Percentiles rank a stretch among this genome's conserved stretches.
Conservation (phyloP, 2,888 invertebrate genomes). For the Oxyscelio sp. region DNA sequence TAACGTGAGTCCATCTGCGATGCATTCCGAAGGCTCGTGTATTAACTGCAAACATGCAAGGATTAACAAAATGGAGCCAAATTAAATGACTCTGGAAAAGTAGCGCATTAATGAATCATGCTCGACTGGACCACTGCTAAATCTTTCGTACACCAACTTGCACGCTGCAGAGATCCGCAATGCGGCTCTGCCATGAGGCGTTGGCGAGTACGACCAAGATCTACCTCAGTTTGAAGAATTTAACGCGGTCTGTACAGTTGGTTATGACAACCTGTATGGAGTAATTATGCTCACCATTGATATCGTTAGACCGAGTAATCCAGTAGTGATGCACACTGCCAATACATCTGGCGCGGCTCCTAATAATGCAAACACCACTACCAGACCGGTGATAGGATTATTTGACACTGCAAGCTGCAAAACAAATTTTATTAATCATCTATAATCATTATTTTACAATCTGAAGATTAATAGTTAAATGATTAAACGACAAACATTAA, state of each 20-base stretch:
- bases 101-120: too few relatives aligned
- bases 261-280: background rate
- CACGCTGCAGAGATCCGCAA: constrained; percentile 72
- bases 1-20: too few relatives aligned
- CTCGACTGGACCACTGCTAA: too few relatives aligned
- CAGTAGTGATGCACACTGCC: constrained; percentile 81
- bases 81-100: too few relatives aligned
- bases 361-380: constrained; percentile 86
- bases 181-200: constrained; percentile 63
- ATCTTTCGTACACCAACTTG: constrained; percentile 38
- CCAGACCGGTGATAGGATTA: constrained; percentile 88
- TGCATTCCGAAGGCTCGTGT: too few relatives aligned
- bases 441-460: too few relatives aligned
- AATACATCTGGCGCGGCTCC: constrained; percentile 82
- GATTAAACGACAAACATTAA: too few relatives aligned
- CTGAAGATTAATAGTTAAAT: too few relatives aligned
- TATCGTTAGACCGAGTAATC: constrained; percentile 83
- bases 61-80: too few relatives aligned
- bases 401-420: constrained; percentile 87
- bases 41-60: too few relatives aligned
- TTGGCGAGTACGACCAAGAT: constrained; percentile 28
- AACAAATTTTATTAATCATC: too few relatives aligned
- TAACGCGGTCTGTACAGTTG: background rate
- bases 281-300: constrained; percentile 82
- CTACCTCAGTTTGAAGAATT: constrained; percentile 3